These are phyloP conservation scores for Hyperopisus bebe DNA, from an alignment of 2,113 vertebrate species.

Conservation along the genomic window DNA sequence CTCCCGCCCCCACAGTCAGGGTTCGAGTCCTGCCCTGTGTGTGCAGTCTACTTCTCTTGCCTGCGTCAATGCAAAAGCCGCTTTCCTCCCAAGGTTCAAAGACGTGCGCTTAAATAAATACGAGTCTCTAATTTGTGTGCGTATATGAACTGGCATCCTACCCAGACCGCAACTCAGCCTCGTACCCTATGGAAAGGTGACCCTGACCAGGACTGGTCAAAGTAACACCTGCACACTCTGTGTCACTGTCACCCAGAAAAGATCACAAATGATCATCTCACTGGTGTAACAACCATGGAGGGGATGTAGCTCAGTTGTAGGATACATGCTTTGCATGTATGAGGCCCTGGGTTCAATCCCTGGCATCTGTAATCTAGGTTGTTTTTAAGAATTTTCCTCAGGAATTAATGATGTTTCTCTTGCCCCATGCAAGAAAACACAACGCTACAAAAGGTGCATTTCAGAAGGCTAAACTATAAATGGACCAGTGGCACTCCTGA, in stretches of 20 bases:
- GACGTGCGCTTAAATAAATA: neutral
- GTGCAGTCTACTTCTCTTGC: neutral
- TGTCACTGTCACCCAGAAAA: neutral
- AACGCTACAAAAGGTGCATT: neutral
- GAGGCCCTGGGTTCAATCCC: neutral
- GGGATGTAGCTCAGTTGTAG: constrained; percentile 29
- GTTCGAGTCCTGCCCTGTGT: neutral
- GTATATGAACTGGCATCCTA: neutral
- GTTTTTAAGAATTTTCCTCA: neutral
- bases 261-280: neutral
- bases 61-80: neutral
- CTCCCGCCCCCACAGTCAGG: neutral
- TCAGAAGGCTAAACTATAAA: neutral
- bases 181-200: neutral
- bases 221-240: neutral
- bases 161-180: neutral
- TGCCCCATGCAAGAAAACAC: neutral
- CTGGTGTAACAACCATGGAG: neutral
- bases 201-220: neutral
- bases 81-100: neutral
- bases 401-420: neutral
- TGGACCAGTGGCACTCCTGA: neutral
- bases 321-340: constrained; percentile 27
- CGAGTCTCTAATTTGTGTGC: neutral
- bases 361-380: neutral